These are phyloP conservation scores for Lepidochrysops patricia DNA, from an alignment of 2,888 invertebrate genomes.

Conservation along the genomic window DNA sequence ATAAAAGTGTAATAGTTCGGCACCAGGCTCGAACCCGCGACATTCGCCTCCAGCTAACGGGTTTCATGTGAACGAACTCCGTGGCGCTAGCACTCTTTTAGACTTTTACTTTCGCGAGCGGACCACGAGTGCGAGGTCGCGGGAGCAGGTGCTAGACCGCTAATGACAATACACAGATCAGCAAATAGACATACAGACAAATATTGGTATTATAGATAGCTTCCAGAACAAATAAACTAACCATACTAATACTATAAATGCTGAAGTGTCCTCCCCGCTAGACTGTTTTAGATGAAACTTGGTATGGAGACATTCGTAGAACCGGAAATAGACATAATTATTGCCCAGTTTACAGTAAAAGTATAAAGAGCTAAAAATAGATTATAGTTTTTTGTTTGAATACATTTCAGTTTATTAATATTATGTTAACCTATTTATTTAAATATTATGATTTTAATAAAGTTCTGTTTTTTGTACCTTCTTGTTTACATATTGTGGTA, in stretches of 20 bases:
- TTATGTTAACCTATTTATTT: neutral
- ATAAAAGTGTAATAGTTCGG: neutral
- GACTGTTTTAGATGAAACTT: no score
- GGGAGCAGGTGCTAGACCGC: neutral
- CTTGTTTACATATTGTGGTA: neutral
- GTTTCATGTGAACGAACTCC: neutral
- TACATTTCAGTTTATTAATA: neutral
- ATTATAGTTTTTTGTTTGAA: neutral
- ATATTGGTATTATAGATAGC: no score
- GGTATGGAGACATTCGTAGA: no score
- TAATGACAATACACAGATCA: neutral
- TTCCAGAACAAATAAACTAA: no score
- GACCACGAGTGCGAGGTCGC: neutral
- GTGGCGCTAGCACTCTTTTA: neutral
- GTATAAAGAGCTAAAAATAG: neutral
- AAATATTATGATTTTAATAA: neutral
- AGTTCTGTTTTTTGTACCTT: neutral
- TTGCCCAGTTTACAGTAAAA: neutral
- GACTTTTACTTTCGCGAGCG: neutral
- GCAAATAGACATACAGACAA: no score
- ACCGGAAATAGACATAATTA: neutral
- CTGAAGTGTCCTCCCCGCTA: no score
- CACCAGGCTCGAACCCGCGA: no score
- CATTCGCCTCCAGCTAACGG: no score
- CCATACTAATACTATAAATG: no score